These are phyloP conservation scores for Autographa gamma DNA, from an alignment of 2,888 invertebrate species.

Conservation along the genomic window DNA sequence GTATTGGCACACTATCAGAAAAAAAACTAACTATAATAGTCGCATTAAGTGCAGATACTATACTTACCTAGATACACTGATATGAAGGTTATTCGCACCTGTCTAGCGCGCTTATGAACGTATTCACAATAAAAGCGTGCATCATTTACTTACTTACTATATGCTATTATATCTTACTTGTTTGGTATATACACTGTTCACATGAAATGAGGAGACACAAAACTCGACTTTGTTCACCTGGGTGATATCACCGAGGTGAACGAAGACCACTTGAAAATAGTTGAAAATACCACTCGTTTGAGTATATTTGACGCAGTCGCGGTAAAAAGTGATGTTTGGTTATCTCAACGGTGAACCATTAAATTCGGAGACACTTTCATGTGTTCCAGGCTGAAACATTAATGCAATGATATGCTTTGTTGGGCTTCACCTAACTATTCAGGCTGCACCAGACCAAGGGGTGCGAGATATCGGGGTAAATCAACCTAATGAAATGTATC, in stretches of 20 bases:
- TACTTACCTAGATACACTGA: background rate
- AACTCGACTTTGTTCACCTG: too few relatives aligned
- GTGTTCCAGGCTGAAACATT: slow-evolving; percentile 8
- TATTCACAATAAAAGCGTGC: background rate
- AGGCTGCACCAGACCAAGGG: too few relatives aligned
- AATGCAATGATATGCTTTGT: background rate
- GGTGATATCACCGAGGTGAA: too few relatives aligned
- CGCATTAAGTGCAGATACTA: background rate
- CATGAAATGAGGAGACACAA: too few relatives aligned
- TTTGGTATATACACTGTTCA: too few relatives aligned
- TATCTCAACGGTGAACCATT: slow-evolving; percentile 16
- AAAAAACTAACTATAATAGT: background rate
- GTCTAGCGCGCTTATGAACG: background rate
- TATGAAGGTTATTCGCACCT: background rate
- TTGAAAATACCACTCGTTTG: too few relatives aligned
- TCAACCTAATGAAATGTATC: too few relatives aligned
- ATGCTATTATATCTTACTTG: slow-evolving; percentile 22
- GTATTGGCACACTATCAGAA: background rate
- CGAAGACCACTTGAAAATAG: too few relatives aligned
- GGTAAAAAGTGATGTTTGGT: slow-evolving; percentile 33
- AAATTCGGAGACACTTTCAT: slow-evolving; percentile 6
- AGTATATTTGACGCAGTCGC: background rate
- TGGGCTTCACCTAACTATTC: too few relatives aligned
- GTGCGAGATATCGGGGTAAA: too few relatives aligned
- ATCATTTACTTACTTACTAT: slow-evolving; percentile 16